phyloP scores from a whole-genome alignment of 2,113 vertebrate species.

The Climacteris rufus region DNA sequence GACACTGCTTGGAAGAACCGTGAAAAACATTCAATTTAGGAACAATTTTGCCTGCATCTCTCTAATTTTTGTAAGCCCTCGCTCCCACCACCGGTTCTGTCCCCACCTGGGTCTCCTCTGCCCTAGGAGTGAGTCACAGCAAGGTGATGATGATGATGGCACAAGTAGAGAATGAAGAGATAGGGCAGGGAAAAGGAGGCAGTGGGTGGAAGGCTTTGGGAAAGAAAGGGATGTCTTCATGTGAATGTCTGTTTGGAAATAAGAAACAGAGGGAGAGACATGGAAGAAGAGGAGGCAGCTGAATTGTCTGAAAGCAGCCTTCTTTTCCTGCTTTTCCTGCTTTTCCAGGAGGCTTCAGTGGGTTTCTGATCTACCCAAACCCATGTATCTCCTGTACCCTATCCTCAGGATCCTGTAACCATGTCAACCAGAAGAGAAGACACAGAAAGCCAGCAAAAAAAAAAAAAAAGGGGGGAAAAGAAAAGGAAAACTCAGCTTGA shows the following conservation, averaged over 20 bases:
- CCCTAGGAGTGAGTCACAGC: not conserved
- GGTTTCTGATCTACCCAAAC: not conserved
- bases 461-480: not conserved
- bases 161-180: not conserved
- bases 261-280: not conserved
- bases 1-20: constrained; percentile 48
- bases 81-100: not conserved
- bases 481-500: not conserved
- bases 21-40: constrained; percentile 68
- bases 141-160: not conserved
- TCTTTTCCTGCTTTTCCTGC: not conserved
- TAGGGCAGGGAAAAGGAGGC: not conserved
- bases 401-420: constrained; percentile 48
- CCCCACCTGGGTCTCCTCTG: not conserved
- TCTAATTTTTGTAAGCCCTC: not conserved
- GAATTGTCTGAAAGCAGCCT: not conserved
- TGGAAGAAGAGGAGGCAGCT: not conserved
- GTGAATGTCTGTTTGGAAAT: not conserved
- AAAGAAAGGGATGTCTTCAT: not conserved
- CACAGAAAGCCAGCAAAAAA: not conserved
- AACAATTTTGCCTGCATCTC: constrained; percentile 44
- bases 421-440: constrained; percentile 48
- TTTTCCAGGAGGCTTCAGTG: not conserved
- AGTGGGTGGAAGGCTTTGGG: not conserved
- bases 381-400: not conserved